Evolutionary conservation across 1,140 invertebrate species (phyloP), one percentile per base, ranked within the genome.

Genomic region (Heterodera carotae): DNA sequence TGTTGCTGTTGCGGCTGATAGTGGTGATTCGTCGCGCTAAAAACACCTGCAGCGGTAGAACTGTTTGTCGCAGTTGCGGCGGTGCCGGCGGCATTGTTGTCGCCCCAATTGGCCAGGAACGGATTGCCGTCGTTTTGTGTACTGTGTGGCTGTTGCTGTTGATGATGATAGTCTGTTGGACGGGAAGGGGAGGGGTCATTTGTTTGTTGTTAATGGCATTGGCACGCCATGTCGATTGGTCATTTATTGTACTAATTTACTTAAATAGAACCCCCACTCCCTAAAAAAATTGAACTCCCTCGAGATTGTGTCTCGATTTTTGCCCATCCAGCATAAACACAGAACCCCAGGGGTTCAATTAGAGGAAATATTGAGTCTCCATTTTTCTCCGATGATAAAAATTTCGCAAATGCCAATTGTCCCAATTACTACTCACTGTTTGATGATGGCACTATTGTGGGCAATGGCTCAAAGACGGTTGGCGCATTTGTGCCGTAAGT

Each of bases 401-500:
- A n/a, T n/a, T n/a, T n/a, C n/a, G n/a, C n/a, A n/a, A n/a, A n/a
- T n/a, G n/a, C n/a, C n/a, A n/a, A n/a, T n/a, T n/a, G n/a, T n/a
- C n/a, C n/a, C n/a, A n/a, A n/a, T 69, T 69, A 27, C 27, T 33
- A 36, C 48, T 22, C 48, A 53, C 48, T 53, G 48, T 53, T 53
- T 22, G 22, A 18, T 53, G 48, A 18, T 10, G 48, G 12, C 48
- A 4, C 18, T 22, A 5, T 43, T 0, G 48, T 74, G 36, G 71
- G 71, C 25, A 74, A 60, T 22, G 71, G 71, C 27, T 62, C 71
- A 12, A 74, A 62, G 8, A 53, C 56, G 25, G 71, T 60, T 25
- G 62, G 25, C 18, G 29, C 71, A 36, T 39, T 64, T 36, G 74
- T 60, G 59, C 74, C 74, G 36, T 75, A 75, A 18, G 56, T 68